These are phyloP conservation scores for Epizoanthus fatuus DNA, from an alignment of 92 coral and sea anemone genomes.

Conservation along the genomic window DNA sequence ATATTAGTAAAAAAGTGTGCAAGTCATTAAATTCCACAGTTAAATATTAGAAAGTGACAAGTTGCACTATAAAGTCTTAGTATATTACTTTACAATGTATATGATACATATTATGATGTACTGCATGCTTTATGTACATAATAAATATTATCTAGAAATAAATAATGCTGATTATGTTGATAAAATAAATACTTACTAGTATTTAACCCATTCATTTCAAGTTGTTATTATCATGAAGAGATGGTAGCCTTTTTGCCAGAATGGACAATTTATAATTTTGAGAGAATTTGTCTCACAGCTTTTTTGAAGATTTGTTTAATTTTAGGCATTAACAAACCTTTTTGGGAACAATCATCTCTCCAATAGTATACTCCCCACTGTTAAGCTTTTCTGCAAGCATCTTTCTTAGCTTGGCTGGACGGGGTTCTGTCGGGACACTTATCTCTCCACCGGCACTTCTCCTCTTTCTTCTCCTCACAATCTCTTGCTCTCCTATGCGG, in stretches of 20 bases:
- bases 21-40: neutral
- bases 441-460: conserved; percentile 68
- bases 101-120: neutral
- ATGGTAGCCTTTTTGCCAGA: neutral
- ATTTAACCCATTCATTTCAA: too few species aligned
- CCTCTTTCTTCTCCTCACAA: conserved; percentile 57
- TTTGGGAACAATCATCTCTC: conserved; percentile 62
- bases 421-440: conserved; percentile 51
- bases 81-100: neutral
- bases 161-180: too few species aligned
- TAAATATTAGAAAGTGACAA: neutral
- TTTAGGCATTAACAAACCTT: conserved; percentile 34
- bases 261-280: neutral
- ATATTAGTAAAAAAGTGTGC: neutral
- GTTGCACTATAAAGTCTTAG: too few species aligned
- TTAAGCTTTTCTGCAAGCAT: conserved; percentile 38
- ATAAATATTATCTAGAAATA: too few species aligned
- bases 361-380: conserved; percentile 37
- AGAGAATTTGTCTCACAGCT: neutral
- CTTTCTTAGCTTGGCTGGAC: conserved; percentile 19
- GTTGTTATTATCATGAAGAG: too few species aligned
- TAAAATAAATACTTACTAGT: too few species aligned
- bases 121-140: too few species aligned
- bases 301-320: neutral
- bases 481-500: neutral